Evolutionary conservation across 2,888 invertebrate species (phyloP).

Genomic region (Caenorhabditis sp.): DNA sequence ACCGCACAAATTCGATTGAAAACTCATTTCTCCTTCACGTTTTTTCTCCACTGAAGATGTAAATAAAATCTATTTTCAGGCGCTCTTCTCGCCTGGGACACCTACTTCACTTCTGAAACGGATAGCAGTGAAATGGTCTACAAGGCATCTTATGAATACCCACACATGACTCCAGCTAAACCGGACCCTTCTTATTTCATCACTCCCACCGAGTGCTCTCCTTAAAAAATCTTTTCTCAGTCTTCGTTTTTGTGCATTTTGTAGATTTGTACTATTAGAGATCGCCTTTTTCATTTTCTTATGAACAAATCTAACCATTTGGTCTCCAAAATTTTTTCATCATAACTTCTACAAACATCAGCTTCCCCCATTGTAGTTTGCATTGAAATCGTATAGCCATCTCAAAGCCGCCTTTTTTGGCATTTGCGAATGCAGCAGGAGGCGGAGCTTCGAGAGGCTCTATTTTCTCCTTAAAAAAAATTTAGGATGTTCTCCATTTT

Average conservation of each 20-base stretch:
- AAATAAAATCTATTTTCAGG: slow-evolving; percentile 60
- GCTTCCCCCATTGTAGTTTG: not conserved
- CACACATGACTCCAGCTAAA: slow-evolving; percentile 51
- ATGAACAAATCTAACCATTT: not conserved
- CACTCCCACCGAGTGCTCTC: slow-evolving; percentile 60
- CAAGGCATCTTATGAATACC: slow-evolving; percentile 68
- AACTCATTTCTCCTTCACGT: slow-evolving; percentile 37
- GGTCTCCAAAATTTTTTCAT: not conserved
- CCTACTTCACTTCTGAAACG: slow-evolving; percentile 68
- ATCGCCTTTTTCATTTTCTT: not conserved
- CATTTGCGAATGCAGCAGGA: slow-evolving; percentile 13
- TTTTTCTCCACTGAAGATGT: not conserved
- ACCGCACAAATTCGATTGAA: slow-evolving; percentile 47
- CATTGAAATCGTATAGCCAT: slow-evolving; percentile 48
- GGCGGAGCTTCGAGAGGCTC: not conserved
- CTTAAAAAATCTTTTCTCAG: slow-evolving; percentile 15
- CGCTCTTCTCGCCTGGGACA: slow-evolving; percentile 72
- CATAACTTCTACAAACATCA: too few species aligned
- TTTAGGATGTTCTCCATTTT: not conserved
- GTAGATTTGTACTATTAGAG: too few species aligned
- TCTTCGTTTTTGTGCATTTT: not conserved
- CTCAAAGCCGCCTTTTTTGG: slow-evolving; percentile 17
- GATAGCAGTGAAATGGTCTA: slow-evolving; percentile 60
- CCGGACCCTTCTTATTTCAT: slow-evolving; percentile 55
- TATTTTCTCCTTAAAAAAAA: slow-evolving; percentile 10